phyloP scores from a whole-genome alignment of 2,113 vertebrate species.

The Eudyptes chrysolophus region DNA sequence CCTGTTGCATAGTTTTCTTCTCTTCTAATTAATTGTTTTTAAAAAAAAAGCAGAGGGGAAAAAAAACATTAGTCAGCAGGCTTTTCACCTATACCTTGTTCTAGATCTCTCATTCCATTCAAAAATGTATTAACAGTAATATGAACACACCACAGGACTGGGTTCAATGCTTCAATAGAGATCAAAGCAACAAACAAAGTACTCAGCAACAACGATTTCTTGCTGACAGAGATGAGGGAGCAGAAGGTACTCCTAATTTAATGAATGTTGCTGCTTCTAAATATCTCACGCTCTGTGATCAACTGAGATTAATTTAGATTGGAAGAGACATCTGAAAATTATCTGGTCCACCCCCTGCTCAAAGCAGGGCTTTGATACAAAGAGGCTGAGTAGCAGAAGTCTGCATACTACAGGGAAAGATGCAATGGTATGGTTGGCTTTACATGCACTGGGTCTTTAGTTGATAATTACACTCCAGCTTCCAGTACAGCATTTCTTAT shows the following conservation, averaged over 20 bases:
- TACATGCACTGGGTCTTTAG: neutral
- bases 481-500: neutral
- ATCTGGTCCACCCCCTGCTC: neutral
- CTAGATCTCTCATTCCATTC: neutral
- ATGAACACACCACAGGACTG: neutral
- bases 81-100: neutral
- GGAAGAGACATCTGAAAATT: neutral
- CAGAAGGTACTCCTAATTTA: neutral
- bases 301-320: neutral
- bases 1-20: constrained; percentile 59
- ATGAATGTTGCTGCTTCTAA: neutral
- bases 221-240: neutral
- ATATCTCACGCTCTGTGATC: neutral
- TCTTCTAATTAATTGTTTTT: constrained; percentile 54
- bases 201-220: neutral
- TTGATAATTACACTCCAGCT: neutral
- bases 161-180: neutral
- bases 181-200: neutral
- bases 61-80: neutral
- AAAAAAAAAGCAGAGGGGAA: neutral
- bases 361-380: neutral
- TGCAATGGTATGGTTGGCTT: accelerated
- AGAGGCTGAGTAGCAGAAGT: neutral
- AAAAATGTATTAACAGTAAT: accelerated
- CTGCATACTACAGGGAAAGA: neutral